Evolutionary conservation across 2,113 vertebrate genomes (phyloP).

Genomic region (Toxotes chatareus): DNA sequence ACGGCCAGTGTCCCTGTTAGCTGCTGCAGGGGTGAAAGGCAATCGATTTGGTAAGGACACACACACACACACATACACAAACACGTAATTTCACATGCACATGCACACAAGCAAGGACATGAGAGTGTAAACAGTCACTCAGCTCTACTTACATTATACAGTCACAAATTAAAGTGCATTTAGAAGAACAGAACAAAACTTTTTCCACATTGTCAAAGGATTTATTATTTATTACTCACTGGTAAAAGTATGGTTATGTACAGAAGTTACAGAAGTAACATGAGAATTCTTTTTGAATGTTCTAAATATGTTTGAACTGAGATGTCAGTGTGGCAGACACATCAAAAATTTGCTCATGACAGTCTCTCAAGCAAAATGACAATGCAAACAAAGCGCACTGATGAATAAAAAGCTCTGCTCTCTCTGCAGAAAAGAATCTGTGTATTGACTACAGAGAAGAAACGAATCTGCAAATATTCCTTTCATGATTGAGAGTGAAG

Average conservation of each 20-base stretch:
- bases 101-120: neutral
- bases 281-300: neutral
- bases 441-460: neutral
- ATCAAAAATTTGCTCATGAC: neutral
- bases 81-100: neutral
- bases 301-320: neutral
- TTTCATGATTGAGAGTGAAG: neutral
- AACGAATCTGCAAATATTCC: neutral
- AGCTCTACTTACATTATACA: neutral
- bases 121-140: neutral
- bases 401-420: neutral
- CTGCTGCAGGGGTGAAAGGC: constrained; percentile 76
- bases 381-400: neutral
- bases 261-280: neutral
- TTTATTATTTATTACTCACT: neutral
- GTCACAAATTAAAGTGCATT: neutral
- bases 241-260: neutral
- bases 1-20: constrained; percentile 88
- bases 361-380: neutral
- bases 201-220: neutral
- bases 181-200: neutral
- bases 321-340: neutral
- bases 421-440: no score
- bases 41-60: neutral
- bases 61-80: constrained; percentile 1